phyloP scores from a whole-genome alignment of 2,888 invertebrate genomes.

The Latrodectus elegans region DNA sequence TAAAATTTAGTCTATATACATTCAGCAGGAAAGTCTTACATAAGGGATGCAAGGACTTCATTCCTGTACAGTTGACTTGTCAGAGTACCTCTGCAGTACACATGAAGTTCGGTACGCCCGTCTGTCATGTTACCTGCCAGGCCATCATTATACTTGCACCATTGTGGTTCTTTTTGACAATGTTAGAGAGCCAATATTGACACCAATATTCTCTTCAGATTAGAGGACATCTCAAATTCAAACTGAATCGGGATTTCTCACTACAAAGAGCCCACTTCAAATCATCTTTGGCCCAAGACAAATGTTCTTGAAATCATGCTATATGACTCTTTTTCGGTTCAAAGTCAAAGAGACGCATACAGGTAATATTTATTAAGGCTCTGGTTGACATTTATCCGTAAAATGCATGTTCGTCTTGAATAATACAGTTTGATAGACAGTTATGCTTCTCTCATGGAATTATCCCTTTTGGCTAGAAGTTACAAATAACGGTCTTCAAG shows the following conservation, averaged over 20 bases:
- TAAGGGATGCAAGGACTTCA: not conserved
- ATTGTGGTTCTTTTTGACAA: not conserved
- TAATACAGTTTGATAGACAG: not conserved
- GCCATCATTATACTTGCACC: not conserved
- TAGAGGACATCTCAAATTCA: not conserved
- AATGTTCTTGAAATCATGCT: not conserved
- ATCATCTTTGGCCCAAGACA: not conserved
- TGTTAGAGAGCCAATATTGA: not conserved
- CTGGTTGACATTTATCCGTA: not conserved
- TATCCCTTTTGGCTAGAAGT: not conserved
- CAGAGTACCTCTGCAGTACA: not conserved
- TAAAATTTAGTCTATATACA: not conserved
- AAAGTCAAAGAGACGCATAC: not conserved
- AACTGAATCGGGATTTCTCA: not conserved
- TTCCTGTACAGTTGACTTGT: not conserved
- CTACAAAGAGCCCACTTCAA: not conserved
- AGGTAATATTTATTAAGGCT: not conserved
- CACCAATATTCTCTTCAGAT: not conserved
- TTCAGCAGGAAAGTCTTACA: not conserved
- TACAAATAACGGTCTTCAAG: not conserved
- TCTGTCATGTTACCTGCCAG: not conserved
- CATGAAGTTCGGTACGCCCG: not conserved
- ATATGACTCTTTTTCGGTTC: not conserved
- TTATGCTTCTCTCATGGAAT: not conserved
- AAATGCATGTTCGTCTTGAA: not conserved